phyloP scores from a whole-genome alignment of 2,888 invertebrate species.

The Willowsia nigromaculata region DNA sequence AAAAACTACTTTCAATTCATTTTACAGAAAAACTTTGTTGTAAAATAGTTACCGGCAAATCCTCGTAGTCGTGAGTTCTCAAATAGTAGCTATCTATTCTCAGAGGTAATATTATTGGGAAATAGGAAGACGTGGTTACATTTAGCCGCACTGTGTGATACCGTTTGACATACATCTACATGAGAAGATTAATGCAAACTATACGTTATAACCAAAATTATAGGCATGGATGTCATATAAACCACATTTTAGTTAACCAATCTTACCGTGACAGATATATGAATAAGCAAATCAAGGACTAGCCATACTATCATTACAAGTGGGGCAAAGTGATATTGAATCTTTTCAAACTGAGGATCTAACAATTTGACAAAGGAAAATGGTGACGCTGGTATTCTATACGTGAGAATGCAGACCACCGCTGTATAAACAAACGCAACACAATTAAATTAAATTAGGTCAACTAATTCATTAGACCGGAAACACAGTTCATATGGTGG shows the following conservation, averaged over 20 bases:
- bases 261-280: neutral
- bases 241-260: too few relatives aligned
- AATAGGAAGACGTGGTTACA: neutral
- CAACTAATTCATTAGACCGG: neutral
- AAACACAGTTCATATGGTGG: neutral
- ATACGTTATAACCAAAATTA: too few relatives aligned
- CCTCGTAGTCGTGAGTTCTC: neutral
- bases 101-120: neutral
- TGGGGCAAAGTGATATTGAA: neutral
- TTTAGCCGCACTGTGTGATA: too few relatives aligned
- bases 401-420: neutral
- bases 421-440: too few relatives aligned
- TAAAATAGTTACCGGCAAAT: neutral
- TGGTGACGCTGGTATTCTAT: neutral
- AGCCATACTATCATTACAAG: neutral
- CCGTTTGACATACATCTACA: too few relatives aligned
- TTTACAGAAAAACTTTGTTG: neutral
- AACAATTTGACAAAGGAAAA: neutral
- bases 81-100: neutral
- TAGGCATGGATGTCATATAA: too few relatives aligned
- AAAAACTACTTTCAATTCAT: neutral
- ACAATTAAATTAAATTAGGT: neutral
- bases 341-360: neutral
- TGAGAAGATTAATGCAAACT: too few relatives aligned
- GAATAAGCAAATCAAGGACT: neutral